phyloP scores from a whole-genome alignment of 2,888 invertebrate genomes.

The Microchrysa polita region DNA sequence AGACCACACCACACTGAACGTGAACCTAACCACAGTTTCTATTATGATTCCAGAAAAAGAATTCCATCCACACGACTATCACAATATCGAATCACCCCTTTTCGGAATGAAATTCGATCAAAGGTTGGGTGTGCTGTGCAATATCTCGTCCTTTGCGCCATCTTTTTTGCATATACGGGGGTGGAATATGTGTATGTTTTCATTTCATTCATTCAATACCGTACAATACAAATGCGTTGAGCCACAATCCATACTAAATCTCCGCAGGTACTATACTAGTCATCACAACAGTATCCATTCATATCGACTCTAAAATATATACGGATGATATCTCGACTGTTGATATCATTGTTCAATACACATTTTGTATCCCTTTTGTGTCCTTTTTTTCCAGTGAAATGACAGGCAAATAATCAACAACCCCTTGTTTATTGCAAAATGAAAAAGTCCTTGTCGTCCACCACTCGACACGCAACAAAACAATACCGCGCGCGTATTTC shows the following conservation, averaged over 20 bases:
- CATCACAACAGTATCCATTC: too few relatives aligned
- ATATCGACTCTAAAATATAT: too few relatives aligned
- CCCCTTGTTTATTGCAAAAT: constrained; percentile 26
- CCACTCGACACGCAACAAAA: constrained; percentile 21
- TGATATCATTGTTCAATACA: constrained; percentile 34
- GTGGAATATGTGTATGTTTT: neutral
- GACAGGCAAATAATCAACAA: constrained; percentile 35
- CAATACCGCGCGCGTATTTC: constrained; percentile 10
- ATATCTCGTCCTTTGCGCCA: neutral
- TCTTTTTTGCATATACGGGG: neutral
- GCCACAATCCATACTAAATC: too few relatives aligned
- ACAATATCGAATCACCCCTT: constrained; percentile 17
- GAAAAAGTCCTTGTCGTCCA: constrained; percentile 5
- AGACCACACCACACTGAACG: neutral
- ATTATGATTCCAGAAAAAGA: neutral
- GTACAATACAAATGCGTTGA: too few relatives aligned
- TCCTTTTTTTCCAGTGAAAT: constrained; percentile 10
- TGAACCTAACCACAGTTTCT: neutral
- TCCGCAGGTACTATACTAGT: too few relatives aligned
- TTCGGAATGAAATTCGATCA: constrained; percentile 12
- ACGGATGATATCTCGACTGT: neutral
- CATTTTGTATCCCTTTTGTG: neutral
- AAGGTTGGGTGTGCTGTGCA: too few relatives aligned
- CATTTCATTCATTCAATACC: constrained; percentile 7
- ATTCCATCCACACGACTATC: constrained; percentile 13